Evolutionary conservation across 2,797 vertebrate species (phyloP).

Genomic region (Ctenopoma multispine): DNA sequence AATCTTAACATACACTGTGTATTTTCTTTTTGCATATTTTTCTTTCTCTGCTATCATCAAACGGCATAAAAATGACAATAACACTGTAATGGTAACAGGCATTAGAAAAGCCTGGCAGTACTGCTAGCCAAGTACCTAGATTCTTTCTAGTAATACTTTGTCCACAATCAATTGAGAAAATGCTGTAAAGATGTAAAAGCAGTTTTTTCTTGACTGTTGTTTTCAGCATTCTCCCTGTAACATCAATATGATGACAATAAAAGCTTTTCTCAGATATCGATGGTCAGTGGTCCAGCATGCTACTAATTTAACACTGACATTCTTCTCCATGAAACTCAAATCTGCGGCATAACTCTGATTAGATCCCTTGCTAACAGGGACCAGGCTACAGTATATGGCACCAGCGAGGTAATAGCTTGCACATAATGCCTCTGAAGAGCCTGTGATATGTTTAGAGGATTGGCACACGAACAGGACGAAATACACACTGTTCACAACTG

Average conservation of each 20-base stretch:
- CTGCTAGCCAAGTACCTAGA: conserved; percentile 33
- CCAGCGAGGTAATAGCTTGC: conserved; percentile 65
- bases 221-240: conserved; percentile 51
- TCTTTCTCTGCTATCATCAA: conserved; percentile 59
- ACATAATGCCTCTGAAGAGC: conserved; percentile 62
- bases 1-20: conserved; percentile 25
- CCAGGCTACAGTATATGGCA: conserved; percentile 63
- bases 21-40: conserved; percentile 76
- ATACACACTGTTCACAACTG: conserved; percentile 72
- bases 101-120: conserved; percentile 53
- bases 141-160: conserved; percentile 27
- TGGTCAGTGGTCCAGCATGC: conserved; percentile 62
- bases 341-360: conserved; percentile 33
- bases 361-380: conserved; percentile 37
- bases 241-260: conserved; percentile 72
- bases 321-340: conserved; percentile 35
- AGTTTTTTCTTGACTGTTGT: conserved; percentile 21
- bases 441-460: conserved; percentile 76
- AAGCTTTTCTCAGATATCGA: conserved; percentile 51
- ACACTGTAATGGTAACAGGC: conserved; percentile 46
- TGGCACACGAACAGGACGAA: conserved; percentile 48
- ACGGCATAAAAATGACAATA: conserved; percentile 50
- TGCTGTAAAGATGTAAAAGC: conserved; percentile 45
- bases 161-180: conserved; percentile 44
- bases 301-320: conserved; percentile 56